Conservation (phyloP, 2,113 vertebrate genomes). For the Delphinus delphis region DNA sequence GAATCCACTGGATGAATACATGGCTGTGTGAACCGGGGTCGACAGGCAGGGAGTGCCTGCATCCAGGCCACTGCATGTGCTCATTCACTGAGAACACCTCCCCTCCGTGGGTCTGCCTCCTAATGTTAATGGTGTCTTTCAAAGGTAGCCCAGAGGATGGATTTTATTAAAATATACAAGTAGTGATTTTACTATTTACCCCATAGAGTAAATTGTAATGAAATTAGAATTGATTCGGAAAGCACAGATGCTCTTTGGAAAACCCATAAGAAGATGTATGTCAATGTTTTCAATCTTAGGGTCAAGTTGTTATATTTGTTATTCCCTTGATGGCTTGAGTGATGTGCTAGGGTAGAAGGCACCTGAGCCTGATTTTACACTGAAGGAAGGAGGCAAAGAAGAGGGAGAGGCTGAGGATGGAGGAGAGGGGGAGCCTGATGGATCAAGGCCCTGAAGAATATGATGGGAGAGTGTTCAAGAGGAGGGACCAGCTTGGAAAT, state of each 20-base stretch:
- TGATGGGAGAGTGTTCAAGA: background rate
- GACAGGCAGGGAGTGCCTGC: fast-evolving
- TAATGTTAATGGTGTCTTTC: background rate
- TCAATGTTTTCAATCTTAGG: background rate
- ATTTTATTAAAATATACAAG: background rate
- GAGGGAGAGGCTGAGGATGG: background rate
- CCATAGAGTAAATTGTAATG: background rate
- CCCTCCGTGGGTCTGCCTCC: background rate
- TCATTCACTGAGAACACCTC: background rate
- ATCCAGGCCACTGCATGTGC: fast-evolving
- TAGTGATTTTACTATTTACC: background rate
- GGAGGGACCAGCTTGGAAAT: background rate
- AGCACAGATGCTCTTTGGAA: background rate
- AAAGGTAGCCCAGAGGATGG: background rate
- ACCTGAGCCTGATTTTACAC: background rate
- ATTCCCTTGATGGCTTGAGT: background rate
- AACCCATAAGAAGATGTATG: background rate
- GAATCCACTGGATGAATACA: background rate
- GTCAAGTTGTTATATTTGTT: background rate
- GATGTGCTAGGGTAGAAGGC: background rate
- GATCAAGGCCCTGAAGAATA: background rate
- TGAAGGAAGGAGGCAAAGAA: background rate
- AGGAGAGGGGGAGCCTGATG: background rate
- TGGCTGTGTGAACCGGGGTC: background rate
- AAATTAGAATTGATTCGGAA: background rate